Conservation (phyloP, 23 tunicate species). For the Botrylloides violaceus region DNA sequence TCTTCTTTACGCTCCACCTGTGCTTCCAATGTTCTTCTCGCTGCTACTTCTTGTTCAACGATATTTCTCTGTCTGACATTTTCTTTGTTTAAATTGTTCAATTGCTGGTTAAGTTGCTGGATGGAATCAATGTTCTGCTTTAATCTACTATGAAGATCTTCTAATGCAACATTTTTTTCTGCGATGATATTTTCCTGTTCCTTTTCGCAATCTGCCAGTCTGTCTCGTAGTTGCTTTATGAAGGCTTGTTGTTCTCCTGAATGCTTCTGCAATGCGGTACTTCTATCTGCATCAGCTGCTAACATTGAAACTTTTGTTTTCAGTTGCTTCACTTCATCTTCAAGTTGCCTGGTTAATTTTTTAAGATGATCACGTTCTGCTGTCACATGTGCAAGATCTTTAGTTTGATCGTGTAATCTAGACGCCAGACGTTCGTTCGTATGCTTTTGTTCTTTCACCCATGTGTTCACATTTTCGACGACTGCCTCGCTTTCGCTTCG, state of each 20-base stretch:
- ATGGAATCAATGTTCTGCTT: conserved; percentile 83
- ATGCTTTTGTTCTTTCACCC: conserved; percentile 86
- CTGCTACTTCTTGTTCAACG: conserved; percentile 67
- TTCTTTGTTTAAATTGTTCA: conserved; percentile 75
- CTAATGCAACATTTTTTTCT: conserved; percentile 65
- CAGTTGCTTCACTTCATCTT: conserved; percentile 37
- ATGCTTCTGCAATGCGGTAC: conserved; percentile 67
- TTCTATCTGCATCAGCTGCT: conserved; percentile 51
- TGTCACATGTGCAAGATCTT: conserved; percentile 28
- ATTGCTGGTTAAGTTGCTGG: conserved; percentile 83
- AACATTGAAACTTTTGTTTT: conserved; percentile 15
- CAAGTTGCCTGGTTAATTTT: conserved; percentile 24
- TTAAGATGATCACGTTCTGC: conserved; percentile 59
- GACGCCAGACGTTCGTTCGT: conserved; percentile 57
- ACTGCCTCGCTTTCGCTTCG: conserved; percentile 88
- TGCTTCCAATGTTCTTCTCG: conserved; percentile 35
- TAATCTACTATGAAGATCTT: conserved; percentile 64
- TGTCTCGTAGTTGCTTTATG: conserved; percentile 71
- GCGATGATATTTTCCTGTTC: conserved; percentile 61
- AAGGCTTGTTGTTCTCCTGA: conserved; percentile 75
- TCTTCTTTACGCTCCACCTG: conserved; percentile 74
- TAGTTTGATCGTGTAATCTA: conserved; percentile 43
- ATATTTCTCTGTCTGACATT: conserved; percentile 58
- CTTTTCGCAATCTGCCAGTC: conserved; percentile 42
- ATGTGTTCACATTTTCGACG: conserved; percentile 74